Evolutionary conservation across 2,888 invertebrate genomes (phyloP).

Genomic region (Hypselothyrea guttata): DNA sequence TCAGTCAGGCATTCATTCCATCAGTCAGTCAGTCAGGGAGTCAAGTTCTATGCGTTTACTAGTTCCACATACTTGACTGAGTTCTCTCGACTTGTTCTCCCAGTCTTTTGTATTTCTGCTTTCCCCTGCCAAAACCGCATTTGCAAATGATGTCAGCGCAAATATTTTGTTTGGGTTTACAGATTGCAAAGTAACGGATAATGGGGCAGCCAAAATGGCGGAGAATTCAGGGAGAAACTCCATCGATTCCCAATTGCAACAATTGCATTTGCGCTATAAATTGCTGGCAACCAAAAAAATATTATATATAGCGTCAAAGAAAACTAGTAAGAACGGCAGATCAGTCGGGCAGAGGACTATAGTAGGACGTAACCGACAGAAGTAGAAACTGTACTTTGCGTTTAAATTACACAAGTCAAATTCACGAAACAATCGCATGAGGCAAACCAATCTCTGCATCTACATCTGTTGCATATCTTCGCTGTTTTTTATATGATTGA

Average conservation of each 20-base stretch:
- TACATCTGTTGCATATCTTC: too few species aligned
- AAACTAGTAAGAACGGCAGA: not conserved
- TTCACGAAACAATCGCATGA: too few species aligned
- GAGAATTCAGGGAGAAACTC: not conserved
- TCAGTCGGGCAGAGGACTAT: too few species aligned
- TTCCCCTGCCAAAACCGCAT: not conserved
- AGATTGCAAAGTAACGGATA: constrained; percentile 5
- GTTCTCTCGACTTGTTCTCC: constrained; percentile 10
- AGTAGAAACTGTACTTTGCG: too few species aligned
- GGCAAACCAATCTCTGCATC: too few species aligned
- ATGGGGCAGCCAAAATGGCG: not conserved
- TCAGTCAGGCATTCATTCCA: constrained; percentile 15
- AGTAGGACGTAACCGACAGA: too few species aligned
- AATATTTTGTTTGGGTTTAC: constrained; percentile 24
- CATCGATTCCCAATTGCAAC: constrained; percentile 19
- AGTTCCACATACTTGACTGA: constrained; percentile 32
- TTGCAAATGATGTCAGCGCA: constrained; percentile 37
- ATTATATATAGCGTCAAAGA: not conserved
- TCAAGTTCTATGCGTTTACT: constrained; percentile 7
- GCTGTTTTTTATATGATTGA: too few species aligned
- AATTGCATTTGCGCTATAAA: constrained; percentile 33
- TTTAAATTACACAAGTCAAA: too few species aligned
- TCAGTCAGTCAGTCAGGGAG: constrained; percentile 8
- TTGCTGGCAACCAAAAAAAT: constrained; percentile 10
- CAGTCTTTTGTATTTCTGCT: not conserved